Evolutionary conservation across 1,140 invertebrate genomes (phyloP), one percentile per base, ranked within the genome.

Genomic region (Cryptotermes secundus): DNA sequence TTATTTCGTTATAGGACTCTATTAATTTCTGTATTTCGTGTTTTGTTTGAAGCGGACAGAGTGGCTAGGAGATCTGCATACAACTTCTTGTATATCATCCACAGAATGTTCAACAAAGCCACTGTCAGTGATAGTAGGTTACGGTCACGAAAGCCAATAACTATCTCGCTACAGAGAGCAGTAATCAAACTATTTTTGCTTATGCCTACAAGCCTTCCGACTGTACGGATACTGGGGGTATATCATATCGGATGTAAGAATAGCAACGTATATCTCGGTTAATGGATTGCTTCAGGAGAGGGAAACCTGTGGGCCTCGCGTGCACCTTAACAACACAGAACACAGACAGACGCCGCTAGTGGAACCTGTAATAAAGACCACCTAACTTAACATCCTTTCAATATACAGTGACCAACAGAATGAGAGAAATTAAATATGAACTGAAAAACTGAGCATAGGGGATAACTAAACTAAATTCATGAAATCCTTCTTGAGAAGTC

Each of bases 251-350:
- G 53, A 59, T 59, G 53, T 22, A n/a, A 22, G 7, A 31, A 7
- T 4, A 31, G 59, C 59, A 14, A n/a, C 26, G 59, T 16, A n/a
- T 6, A 9, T 72, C 59, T 9, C 45, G n/a, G 59, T 72, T 72
- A 72, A 72, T 72, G 59, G 59, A 72, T 72, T 72, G 59, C 59
- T 72, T 72, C 26, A 72, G n/a, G 59, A n/a, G 59, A 72, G 59
- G n/a, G 59, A n/a, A 59, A 31, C 59, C 14, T 72, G 53, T 59
- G 59, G 59, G 26, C 59, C 6, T 72, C 6, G 59, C 59, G 59
- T 72, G 59, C n/a, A 31, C 7, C 3, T 31, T 72, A n/a, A 31
- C 26, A 16, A 1, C 14, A n/a, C 59, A 10, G 59, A 14, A 31
- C n/a, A 72, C 59, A n/a, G 59, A 3, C n/a, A n/a, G 26, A 72